Evolutionary conservation across 2,888 invertebrate species (phyloP).

Genomic region (Clunio marinus): DNA sequence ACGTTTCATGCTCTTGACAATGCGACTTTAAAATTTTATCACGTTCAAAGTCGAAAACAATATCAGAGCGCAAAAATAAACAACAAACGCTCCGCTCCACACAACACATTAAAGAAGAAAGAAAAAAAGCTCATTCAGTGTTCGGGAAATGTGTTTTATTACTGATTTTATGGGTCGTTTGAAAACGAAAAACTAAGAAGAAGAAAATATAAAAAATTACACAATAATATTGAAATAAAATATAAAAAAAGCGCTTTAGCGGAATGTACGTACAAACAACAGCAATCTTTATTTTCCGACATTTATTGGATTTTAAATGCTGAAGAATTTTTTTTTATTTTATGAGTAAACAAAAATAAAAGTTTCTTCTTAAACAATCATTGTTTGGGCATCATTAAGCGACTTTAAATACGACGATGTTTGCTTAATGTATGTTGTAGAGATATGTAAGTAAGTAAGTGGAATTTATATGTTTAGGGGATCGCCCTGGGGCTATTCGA

Average conservation of each 20-base stretch:
- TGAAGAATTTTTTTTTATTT: background rate
- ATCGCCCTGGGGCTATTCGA: background rate
- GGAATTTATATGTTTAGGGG: slow-evolving; percentile 9
- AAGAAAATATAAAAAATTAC: too few relatives aligned
- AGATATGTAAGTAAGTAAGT: too few relatives aligned
- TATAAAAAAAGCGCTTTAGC: too few relatives aligned
- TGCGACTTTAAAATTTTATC: background rate
- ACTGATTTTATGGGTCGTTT: background rate
- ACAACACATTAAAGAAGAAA: too few relatives aligned
- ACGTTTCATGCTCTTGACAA: background rate
- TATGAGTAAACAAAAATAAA: background rate
- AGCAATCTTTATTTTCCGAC: background rate
- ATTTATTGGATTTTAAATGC: slow-evolving; percentile 17
- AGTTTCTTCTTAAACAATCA: slow-evolving; percentile 17
- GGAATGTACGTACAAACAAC: background rate
- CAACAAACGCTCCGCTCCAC: too few relatives aligned
- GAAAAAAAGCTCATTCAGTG: background rate
- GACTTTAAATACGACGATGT: too few relatives aligned
- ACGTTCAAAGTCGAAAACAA: slow-evolving; percentile 14
- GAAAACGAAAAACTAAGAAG: background rate
- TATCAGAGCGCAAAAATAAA: background rate
- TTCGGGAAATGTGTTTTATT: slow-evolving; percentile 8
- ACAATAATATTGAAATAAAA: too few relatives aligned
- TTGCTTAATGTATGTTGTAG: too few relatives aligned
- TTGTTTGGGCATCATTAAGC: background rate